A percentile compares a stretch with the other conserved stretches of the same genome.
phyloP scores from a whole-genome alignment of 2,888 invertebrate genomes.

The Eupelmus urozonus region DNA sequence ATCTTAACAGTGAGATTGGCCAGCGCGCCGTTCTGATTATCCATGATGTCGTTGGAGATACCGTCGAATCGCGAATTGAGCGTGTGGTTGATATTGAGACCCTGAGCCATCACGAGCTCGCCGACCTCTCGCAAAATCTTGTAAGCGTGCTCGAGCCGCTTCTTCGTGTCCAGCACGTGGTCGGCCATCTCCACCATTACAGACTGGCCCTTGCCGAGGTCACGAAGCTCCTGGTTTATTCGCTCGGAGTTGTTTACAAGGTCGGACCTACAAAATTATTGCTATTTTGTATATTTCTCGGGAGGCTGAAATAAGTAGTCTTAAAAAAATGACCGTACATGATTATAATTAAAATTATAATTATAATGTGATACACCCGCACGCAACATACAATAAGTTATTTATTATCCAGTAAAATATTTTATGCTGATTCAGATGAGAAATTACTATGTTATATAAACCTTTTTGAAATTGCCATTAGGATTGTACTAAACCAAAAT shows the following conservation, averaged over 20 bases:
- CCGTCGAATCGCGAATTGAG: constrained; percentile 84
- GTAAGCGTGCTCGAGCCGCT: constrained; percentile 90
- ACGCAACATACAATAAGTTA: too few relatives aligned
- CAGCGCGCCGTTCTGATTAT: constrained; percentile 85
- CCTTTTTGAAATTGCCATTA: too few relatives aligned
- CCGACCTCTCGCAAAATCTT: constrained; percentile 88
- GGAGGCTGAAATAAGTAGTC: background rate
- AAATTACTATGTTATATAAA: too few relatives aligned
- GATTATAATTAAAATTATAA: too few relatives aligned
- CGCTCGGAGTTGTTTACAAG: constrained; percentile 69
- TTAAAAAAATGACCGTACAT: too few relatives aligned
- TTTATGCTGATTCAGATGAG: too few relatives aligned
- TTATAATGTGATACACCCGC: too few relatives aligned
- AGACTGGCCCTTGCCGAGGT: constrained; percentile 86
- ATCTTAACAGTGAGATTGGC: constrained; percentile 87
- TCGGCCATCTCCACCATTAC: constrained; percentile 90
- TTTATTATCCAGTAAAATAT: too few relatives aligned
- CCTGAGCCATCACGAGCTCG: constrained; percentile 83
- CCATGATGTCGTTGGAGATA: constrained; percentile 84
- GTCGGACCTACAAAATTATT: constrained; percentile 66
- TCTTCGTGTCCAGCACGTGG: constrained; percentile 89
- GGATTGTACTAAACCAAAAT: too few relatives aligned
- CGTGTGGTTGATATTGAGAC: constrained; percentile 83
- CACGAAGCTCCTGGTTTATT: constrained; percentile 75
- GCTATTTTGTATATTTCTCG: background rate